These are phyloP conservation scores for Etia nguti DNA, from an alignment of 2,113 vertebrate species.

Conservation along the genomic window DNA sequence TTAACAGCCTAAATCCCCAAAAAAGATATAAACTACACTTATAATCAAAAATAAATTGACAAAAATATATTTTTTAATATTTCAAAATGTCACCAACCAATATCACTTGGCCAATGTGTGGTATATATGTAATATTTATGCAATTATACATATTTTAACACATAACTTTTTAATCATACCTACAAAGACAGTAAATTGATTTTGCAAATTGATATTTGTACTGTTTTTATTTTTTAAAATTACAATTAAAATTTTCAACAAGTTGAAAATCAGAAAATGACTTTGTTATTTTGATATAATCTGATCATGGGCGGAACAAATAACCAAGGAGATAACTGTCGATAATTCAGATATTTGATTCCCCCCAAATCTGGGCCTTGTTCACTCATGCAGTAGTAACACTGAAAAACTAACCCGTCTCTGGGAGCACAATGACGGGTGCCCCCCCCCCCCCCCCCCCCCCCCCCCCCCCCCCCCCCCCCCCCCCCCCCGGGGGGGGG, in stretches of 20 bases:
- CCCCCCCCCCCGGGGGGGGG: slow-evolving; percentile 49
- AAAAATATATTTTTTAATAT: background rate
- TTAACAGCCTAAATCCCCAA: background rate
- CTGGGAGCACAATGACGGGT: slow-evolving; percentile 62
- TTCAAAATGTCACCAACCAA: background rate
- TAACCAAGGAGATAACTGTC: background rate
- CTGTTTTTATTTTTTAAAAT: background rate
- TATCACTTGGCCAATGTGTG: background rate
- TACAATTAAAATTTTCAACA: background rate
- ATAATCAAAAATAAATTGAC: background rate
- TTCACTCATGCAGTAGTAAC: slow-evolving; percentile 72
- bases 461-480: slow-evolving; percentile 41
- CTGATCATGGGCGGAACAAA: background rate
- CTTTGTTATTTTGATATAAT: background rate
- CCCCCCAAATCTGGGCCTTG: slow-evolving; percentile 37
- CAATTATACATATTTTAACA: background rate
- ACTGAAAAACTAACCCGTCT: slow-evolving; percentile 79
- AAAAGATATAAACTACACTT: background rate
- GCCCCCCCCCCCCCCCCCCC: slow-evolving; percentile 52
- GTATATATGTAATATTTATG: background rate
- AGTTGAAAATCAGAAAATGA: background rate
- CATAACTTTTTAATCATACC: background rate
- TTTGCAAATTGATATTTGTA: background rate
- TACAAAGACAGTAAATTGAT: fast-evolving
- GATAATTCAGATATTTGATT: slow-evolving; percentile 14